Evolutionary conservation across 2,113 vertebrate species (phyloP).

Genomic region (Parotia lawesii): DNA sequence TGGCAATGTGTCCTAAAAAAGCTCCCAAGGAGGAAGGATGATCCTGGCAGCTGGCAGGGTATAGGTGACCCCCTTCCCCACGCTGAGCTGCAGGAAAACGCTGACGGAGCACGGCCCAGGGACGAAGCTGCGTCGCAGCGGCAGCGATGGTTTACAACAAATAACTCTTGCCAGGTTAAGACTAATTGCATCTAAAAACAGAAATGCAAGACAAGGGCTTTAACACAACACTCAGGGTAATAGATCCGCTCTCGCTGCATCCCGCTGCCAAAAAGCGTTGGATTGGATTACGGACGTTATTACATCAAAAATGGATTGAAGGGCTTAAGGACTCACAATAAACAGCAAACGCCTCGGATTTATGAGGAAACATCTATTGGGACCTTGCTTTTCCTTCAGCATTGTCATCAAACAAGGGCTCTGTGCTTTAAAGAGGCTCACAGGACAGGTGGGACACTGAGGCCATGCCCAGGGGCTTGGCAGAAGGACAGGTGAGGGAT

Average conservation of each 20-base stretch:
- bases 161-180: slow-evolving; percentile 47
- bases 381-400: neutral
- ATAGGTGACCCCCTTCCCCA: slow-evolving; percentile 5
- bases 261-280: slow-evolving; percentile 22
- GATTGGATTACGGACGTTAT: slow-evolving; percentile 38
- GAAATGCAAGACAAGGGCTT: slow-evolving; percentile 59
- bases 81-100: neutral
- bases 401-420: neutral
- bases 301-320: slow-evolving; percentile 49
- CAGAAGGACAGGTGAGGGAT: neutral
- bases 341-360: neutral
- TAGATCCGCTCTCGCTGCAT: neutral
- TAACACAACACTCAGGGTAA: slow-evolving; percentile 27
- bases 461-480: neutral
- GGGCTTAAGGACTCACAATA: slow-evolving; percentile 39
- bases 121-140: neutral
- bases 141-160: slow-evolving; percentile 8
- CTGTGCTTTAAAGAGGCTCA: neutral
- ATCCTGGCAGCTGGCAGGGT: neutral
- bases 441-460: neutral
- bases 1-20: neutral
- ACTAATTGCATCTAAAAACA: slow-evolving; percentile 64
- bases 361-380: neutral
- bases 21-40: neutral
- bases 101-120: neutral